Base-by-base conservation (phyloP, 2,888 invertebrate genomes). In the Drosophila mercatorum region DNA sequence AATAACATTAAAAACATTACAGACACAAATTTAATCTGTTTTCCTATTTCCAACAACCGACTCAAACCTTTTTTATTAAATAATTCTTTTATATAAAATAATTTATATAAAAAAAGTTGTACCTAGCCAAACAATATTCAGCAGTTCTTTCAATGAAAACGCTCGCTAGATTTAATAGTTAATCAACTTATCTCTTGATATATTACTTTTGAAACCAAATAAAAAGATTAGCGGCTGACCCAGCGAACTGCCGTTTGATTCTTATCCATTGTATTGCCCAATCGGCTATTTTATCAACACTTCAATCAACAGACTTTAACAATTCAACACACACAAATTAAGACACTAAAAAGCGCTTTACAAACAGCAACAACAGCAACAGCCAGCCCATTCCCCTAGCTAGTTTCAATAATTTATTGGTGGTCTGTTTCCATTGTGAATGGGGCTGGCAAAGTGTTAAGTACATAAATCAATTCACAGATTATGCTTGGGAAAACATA, bases 381-480 rank as follows among this genome's bases (percentile, higher is more conserved):
- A 72, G 7, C 36, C 26, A 53, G 14, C 58, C 40, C 71, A 26
- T 49, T 57, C 74, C 26, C 26, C 26, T 14, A n/a, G 46, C 44
- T 61, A 43, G 47, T 68, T 51, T 56, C 36, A 57, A 75, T 77
- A 77, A 77, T 79, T 77, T 79, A 77, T 77, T 61, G 53, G 51
- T 49, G 60, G 40, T 60, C 61, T 56, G 52, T 49, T 62, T 55
- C 40, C 51, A 63, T 67, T 59, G 61, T 53, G 38, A 38, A 51
- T 41, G 69, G 69, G 26, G 60, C 52, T 64, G 70, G 57, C 80
- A 72, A 79, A 79, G 82, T 80, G 83, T 82, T 82, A 68, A 66
- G 71, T 69, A 51, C 69, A 81, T 81, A 81, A 81, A 81, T 81
- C 80, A 83, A 78, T 75, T 68, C 38, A 80, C 83, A 63, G 66